These are phyloP conservation scores for Arctocebus calabarensis DNA, from an alignment of 2,797 vertebrate species.

Conservation along the genomic window DNA sequence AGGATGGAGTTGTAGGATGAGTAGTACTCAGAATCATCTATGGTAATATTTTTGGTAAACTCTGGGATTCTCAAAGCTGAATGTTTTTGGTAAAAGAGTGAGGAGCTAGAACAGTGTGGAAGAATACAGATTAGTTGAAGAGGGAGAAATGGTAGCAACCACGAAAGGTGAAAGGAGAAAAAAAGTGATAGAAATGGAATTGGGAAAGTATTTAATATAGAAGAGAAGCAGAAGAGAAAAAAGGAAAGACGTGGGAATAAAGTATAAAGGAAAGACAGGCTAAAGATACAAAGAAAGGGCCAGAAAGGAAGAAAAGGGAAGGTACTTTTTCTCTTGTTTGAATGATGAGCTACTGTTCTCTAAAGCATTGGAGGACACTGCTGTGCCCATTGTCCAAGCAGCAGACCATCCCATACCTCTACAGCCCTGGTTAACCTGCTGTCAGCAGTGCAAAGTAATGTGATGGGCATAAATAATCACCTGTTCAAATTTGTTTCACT, in stretches of 20 bases:
- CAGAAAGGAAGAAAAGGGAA: not conserved
- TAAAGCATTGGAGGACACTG: not conserved
- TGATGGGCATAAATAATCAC: not conserved
- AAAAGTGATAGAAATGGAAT: not conserved
- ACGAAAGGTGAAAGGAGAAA: not conserved
- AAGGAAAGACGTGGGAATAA: not conserved
- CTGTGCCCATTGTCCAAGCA: not conserved
- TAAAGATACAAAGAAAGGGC: not conserved
- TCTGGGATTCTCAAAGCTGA: not conserved
- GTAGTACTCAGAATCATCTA: not conserved
- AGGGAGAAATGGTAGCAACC: conserved; percentile 19
- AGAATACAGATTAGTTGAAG: not conserved
- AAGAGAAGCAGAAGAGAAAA: not conserved
- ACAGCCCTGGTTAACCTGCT: not conserved
- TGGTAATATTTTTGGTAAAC: conserved; percentile 5
- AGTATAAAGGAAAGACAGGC: not conserved
- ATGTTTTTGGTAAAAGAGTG: conserved; percentile 13
- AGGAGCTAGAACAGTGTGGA: conserved; percentile 8
- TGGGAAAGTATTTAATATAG: not conserved
- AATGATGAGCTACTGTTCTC: not conserved
- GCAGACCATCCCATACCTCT: not conserved
- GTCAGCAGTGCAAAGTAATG: not conserved
- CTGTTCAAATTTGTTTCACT: conserved; percentile 50
- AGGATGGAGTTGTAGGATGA: not conserved
- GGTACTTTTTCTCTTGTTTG: not conserved